phyloP scores from a whole-genome alignment of 2,888 invertebrate species.

The Balanococcus diminutus region DNA sequence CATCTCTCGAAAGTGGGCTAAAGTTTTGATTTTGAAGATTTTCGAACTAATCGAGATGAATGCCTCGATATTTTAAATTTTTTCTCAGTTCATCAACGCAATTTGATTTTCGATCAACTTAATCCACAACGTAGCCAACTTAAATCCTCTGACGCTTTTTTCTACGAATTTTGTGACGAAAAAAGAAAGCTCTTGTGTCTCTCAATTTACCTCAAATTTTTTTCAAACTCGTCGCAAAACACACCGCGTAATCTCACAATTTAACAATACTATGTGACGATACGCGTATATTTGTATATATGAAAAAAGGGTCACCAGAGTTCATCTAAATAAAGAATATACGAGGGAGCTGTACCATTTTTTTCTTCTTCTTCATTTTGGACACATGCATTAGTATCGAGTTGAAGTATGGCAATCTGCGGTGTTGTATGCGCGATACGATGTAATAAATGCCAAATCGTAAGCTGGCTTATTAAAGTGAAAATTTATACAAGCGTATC shows the following conservation, averaged over 20 bases:
- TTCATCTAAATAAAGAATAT: slow-evolving; percentile 51
- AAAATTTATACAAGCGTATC: slow-evolving; percentile 43
- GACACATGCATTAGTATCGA: slow-evolving; percentile 38
- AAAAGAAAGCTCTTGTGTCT: too few species aligned
- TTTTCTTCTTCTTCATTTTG: slow-evolving; percentile 36
- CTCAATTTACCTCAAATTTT: too few species aligned
- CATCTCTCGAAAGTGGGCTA: too few species aligned
- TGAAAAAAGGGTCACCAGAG: slow-evolving; percentile 41
- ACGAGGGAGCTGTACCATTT: slow-evolving; percentile 26
- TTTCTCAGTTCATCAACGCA: too few species aligned
- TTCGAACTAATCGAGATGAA: too few species aligned
- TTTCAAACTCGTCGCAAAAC: background rate
- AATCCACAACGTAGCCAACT: too few species aligned
- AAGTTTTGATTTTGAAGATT: too few species aligned
- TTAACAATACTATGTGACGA: background rate
- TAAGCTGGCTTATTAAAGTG: slow-evolving; percentile 48
- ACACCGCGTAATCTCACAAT: background rate
- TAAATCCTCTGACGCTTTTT: too few species aligned
- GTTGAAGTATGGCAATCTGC: slow-evolving; percentile 12
- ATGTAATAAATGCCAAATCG: slow-evolving; percentile 51
- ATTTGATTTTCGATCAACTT: too few species aligned
- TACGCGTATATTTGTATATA: background rate
- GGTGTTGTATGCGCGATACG: slow-evolving; percentile 43
- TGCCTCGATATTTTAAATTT: too few species aligned
- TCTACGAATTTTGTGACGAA: too few species aligned